Evolutionary conservation across 1,140 invertebrate species (phyloP).

Genomic region (Drosophila rhopaloa): DNA sequence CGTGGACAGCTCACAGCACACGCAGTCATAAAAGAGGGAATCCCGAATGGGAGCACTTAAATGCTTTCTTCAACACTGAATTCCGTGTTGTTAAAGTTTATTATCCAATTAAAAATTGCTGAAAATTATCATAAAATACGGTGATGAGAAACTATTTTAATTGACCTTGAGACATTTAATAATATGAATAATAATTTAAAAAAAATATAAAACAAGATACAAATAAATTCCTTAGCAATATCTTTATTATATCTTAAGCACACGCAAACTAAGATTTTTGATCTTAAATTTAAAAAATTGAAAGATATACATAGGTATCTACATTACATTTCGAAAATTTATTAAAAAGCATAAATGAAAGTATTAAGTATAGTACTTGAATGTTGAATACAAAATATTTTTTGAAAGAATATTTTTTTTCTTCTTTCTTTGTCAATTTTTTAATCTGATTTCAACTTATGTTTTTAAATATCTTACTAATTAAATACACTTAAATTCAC

Average conservation of each 20-base stretch:
- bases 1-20: conserved; percentile 17
- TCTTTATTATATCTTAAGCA: too few relatives aligned
- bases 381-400: not conserved
- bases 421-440: not conserved
- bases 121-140: not conserved
- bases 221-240: not conserved
- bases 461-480: not conserved
- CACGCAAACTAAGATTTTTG: too few relatives aligned
- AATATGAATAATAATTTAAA: not conserved
- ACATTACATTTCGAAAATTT: too few relatives aligned
- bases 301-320: too few relatives aligned
- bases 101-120: conserved; percentile 8
- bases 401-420: not conserved
- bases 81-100: not conserved
- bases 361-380: too few relatives aligned
- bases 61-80: conserved; percentile 1
- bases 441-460: not conserved
- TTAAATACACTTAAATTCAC: not conserved
- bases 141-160: conserved; percentile 4
- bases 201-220: not conserved
- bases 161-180: not conserved
- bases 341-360: too few relatives aligned
- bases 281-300: too few relatives aligned
- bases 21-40: conserved; percentile 14
- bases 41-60: not conserved